Conservation (phyloP, 2,113 vertebrate genomes). For the Diadophis punctatus region DNA sequence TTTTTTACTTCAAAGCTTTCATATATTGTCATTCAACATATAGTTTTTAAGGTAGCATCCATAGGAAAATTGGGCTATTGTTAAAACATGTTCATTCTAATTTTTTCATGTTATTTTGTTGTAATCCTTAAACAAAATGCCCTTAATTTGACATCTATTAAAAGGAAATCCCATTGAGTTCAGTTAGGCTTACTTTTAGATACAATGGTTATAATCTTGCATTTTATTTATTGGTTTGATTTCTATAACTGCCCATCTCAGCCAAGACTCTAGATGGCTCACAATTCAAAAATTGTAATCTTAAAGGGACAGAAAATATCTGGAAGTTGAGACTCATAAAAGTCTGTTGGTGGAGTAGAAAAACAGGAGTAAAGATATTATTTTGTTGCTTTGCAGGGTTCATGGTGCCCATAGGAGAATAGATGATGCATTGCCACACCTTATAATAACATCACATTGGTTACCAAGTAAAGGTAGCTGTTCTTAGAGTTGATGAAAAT, state of each 20-base stretch:
- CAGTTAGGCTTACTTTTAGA: background rate
- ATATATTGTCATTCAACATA: background rate
- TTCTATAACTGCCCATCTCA: background rate
- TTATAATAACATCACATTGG: background rate
- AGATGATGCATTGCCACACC: background rate
- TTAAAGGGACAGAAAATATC: background rate
- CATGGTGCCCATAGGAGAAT: background rate
- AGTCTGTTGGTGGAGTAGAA: background rate
- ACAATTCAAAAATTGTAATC: background rate
- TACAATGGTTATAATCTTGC: background rate
- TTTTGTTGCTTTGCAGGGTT: background rate
- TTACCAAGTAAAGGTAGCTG: background rate
- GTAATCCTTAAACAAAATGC: background rate
- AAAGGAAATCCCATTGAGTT: background rate
- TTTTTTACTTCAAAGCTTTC: background rate
- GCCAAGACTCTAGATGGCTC: background rate
- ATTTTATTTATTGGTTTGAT: background rate
- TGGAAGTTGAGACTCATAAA: background rate
- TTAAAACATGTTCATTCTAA: background rate
- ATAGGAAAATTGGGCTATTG: background rate
- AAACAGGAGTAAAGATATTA: background rate
- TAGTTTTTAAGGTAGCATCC: background rate
- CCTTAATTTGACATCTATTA: background rate
- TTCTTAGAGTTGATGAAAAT: background rate
- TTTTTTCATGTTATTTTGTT: background rate